These are phyloP conservation scores for Bradypus variegatus DNA, from an alignment of 2,797 vertebrate genomes.

Conservation along the genomic window DNA sequence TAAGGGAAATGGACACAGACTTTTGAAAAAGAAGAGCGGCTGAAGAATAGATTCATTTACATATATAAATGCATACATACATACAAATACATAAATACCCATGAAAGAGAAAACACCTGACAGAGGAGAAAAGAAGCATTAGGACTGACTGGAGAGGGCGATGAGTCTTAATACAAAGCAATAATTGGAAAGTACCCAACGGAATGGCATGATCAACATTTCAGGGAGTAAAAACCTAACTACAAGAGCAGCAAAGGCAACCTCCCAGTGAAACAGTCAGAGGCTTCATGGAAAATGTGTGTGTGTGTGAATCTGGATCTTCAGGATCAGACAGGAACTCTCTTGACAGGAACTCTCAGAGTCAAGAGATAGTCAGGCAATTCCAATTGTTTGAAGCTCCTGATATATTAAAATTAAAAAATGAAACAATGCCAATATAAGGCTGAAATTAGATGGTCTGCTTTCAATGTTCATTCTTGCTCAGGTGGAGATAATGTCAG, in stretches of 20 bases:
- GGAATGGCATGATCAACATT: neutral
- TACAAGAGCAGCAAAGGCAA: neutral
- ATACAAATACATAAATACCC: neutral
- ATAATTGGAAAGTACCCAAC: neutral
- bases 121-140: neutral
- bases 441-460: neutral
- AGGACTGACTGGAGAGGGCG: neutral
- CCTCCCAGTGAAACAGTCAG: neutral
- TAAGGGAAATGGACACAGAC: neutral
- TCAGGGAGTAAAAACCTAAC: neutral
- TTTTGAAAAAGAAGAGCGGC: neutral
- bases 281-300: neutral
- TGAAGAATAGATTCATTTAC: neutral
- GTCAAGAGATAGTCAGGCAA: neutral
- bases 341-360: neutral
- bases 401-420: neutral
- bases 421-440: neutral
- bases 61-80: too few relatives aligned
- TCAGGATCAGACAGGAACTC: neutral
- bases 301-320: neutral
- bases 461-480: conserved; percentile 1
- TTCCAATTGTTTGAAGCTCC: neutral
- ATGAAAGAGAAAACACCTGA: neutral
- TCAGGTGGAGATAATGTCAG: neutral
- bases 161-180: neutral